Evolutionary conservation across 2,888 invertebrate genomes (phyloP).

Genomic region (Blera fallax): DNA sequence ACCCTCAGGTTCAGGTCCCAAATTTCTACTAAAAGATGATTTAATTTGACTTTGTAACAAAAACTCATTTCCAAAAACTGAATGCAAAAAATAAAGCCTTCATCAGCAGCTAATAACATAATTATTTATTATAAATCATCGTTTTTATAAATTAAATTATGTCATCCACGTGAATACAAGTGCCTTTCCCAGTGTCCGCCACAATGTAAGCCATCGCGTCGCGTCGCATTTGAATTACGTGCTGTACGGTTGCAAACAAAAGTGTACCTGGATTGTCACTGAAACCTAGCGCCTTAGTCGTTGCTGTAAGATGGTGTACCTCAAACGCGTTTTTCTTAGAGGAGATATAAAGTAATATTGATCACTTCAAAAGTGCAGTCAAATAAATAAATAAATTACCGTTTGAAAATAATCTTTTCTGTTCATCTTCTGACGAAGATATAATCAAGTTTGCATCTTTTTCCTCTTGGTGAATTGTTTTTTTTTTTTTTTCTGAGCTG

Average conservation of each 20-base stretch:
- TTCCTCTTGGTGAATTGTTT: background rate
- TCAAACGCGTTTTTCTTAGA: conserved; percentile 22
- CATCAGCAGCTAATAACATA: no score
- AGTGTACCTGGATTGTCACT: conserved; percentile 43
- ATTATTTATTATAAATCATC: no score
- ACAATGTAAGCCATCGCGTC: conserved; percentile 33
- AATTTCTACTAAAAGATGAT: no score
- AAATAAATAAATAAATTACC: background rate
- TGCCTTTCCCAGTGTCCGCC: conserved; percentile 4
- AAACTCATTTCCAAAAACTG: no score
- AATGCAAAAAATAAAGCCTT: no score
- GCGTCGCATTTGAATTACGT: conserved; percentile 32
- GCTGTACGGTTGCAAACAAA: conserved; percentile 51
- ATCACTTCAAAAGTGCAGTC: background rate
- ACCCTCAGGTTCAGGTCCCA: no score
- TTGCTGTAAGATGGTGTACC: conserved; percentile 30
- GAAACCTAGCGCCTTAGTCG: conserved; percentile 4
- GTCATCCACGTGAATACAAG: conserved; percentile 43
- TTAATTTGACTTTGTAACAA: no score
- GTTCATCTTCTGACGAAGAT: background rate
- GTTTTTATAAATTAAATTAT: background rate
- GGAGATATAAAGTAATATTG: background rate
- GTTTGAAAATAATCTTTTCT: background rate
- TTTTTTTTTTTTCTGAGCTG: conserved; percentile 5
- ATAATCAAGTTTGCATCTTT: background rate